Base-by-base conservation (phyloP, 1,140 invertebrate genomes). In the Ylistrum balloti region DNA sequence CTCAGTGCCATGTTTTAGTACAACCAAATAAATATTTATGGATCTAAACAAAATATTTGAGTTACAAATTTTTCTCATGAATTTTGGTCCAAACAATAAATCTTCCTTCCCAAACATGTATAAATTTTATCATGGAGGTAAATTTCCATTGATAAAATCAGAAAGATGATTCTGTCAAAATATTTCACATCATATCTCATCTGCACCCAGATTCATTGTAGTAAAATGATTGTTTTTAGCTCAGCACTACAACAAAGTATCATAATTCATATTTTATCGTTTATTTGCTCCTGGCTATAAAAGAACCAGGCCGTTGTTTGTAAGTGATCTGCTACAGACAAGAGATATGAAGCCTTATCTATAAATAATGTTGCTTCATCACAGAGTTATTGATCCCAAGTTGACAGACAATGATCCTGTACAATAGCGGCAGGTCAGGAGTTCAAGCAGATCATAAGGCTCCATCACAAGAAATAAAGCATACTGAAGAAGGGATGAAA, bases 351-450 rank as follows among this genome's bases (percentile, higher is more conserved):
- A 74, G 22, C 22, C n/a, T 28, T 74, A 74, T 74, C 56, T 74
- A 74, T 74, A 74, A 74, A 74, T 74, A 74, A 74, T 74, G 56
- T 74, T 74, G n/a, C 56, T 74, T 28, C 56, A 45, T 45, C 41
- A 45, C 22, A 74, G 56, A 22, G 9, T 5, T 74, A 74, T 74
- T 74, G 56, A 74, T 74, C 56, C 22, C 56, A 5, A 28, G 56
- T 7, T 74, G 56, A 74, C 56, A 74, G 56, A n/a, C 56, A 74
- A 28, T 74, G 56, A 74, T 74, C 56, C 56, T 74, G n/a, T 74
- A 74, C 56, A 74, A 74, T 74, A 28, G 56, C n/a, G n/a, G 5
- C 22, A 28, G 22, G 56, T 74, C 56, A 28, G n/a, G 56, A 11
- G 56, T 74, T 74, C 22, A 74, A n/a, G 22, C 56, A 45, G 41